Conservation (phyloP, 2,113 vertebrate species). For the Hassar affinis region DNA sequence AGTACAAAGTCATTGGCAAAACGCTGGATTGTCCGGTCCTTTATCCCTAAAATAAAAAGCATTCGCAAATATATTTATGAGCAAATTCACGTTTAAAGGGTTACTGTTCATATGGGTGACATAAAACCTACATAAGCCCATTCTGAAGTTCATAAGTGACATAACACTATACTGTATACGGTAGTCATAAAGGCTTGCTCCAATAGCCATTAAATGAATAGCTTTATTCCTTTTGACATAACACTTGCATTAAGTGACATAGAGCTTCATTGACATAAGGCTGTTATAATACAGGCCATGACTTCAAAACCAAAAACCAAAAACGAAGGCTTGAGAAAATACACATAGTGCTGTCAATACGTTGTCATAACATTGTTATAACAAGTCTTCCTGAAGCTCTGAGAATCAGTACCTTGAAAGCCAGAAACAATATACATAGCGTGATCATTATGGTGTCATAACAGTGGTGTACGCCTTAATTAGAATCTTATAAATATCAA, state of each 20-base stretch:
- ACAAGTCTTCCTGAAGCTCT: neutral
- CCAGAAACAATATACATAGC: neutral
- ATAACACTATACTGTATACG: neutral
- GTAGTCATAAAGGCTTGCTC: neutral
- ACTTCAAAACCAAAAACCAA: neutral
- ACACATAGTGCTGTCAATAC: neutral
- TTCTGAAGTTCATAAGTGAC: neutral
- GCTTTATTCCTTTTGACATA: too few species aligned
- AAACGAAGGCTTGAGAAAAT: neutral
- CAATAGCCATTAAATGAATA: neutral
- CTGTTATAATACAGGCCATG: neutral
- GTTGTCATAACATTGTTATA: neutral
- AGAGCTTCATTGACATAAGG: neutral
- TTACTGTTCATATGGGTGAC: neutral
- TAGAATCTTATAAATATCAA: neutral
- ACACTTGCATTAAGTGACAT: neutral
- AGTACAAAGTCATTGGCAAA: neutral
- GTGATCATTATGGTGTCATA: neutral
- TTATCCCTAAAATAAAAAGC: neutral
- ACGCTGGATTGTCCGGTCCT: neutral
- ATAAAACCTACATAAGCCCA: conserved; percentile 5
- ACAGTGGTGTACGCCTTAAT: neutral
- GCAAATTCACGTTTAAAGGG: neutral
- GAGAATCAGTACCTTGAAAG: too few species aligned
- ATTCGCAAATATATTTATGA: neutral